A percentile compares a stretch with the other conserved stretches of the same genome.
Evolutionary conservation across 2,888 invertebrate species (phyloP).

Genomic region (Rhyacophila evoluta): DNA sequence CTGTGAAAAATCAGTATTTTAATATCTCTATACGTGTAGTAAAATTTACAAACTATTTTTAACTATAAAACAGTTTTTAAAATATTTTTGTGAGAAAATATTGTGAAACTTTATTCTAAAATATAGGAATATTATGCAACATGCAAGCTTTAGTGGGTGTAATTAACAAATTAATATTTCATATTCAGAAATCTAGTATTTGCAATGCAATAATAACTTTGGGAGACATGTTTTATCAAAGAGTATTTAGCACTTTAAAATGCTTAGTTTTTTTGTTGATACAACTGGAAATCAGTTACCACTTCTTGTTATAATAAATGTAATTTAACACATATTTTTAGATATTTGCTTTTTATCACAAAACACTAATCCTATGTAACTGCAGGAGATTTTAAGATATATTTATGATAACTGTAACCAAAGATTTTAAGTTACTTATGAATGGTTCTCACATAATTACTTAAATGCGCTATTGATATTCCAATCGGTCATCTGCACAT

Average conservation of each 20-base stretch:
- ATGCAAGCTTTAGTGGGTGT: neutral
- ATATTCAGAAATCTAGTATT: neutral
- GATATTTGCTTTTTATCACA: too few relatives aligned
- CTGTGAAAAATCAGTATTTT: neutral
- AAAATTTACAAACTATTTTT: constrained; percentile 3
- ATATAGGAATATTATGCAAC: neutral
- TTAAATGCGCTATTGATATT: too few relatives aligned
- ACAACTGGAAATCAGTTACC: too few relatives aligned
- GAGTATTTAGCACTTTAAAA: neutral
- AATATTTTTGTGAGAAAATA: too few relatives aligned
- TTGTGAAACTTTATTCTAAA: neutral
- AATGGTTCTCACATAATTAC: too few relatives aligned
- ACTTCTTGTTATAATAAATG: too few relatives aligned
- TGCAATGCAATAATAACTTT: neutral
- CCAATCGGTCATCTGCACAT: too few relatives aligned
- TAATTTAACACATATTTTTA: too few relatives aligned
- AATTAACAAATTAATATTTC: neutral
- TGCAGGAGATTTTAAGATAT: too few relatives aligned
- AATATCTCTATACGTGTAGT: neutral
- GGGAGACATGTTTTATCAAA: neutral
- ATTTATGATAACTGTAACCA: too few relatives aligned
- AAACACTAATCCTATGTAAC: too few relatives aligned
- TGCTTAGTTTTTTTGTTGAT: neutral
- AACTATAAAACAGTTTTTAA: neutral
- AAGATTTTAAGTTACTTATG: too few relatives aligned